Evolutionary conservation across 2,113 vertebrate species (phyloP).

Genomic region (Poecile atricapillus): DNA sequence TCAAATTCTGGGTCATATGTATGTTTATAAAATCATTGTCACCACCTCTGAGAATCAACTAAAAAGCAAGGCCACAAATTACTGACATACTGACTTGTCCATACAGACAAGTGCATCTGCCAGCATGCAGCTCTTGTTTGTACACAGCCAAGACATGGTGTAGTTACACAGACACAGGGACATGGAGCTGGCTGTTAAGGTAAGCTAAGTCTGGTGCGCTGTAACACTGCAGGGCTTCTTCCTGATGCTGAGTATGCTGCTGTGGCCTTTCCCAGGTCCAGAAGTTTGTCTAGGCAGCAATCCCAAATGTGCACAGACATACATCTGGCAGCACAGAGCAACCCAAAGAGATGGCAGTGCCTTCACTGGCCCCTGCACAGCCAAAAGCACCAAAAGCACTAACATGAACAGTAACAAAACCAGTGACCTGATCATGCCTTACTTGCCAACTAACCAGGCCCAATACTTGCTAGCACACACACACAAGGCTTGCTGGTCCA

Average conservation of each 20-base stretch:
- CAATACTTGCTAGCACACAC: rapidly evolving
- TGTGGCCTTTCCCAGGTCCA: not conserved
- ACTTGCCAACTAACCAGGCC: not conserved
- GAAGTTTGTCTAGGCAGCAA: not conserved
- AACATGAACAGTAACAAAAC: not conserved
- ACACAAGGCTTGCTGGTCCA: rapidly evolving
- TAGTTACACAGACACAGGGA: not conserved
- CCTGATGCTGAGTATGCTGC: not conserved
- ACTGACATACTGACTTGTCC: not conserved
- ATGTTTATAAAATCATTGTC: not conserved
- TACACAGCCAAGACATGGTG: no score
- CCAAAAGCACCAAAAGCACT: not conserved
- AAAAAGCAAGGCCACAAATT: not conserved
- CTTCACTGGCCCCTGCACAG: not conserved
- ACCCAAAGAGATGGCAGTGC: not conserved
- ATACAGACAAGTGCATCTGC: not conserved
- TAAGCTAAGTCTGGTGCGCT: not conserved
- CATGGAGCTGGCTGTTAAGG: not conserved
- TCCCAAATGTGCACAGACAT: not conserved
- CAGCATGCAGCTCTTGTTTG: not conserved
- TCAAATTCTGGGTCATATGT: not conserved
- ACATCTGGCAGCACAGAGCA: not conserved
- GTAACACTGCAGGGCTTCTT: not conserved
- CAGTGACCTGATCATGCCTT: not conserved
- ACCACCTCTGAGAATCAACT: not conserved